A percentile compares a stretch with the other conserved stretches of the same genome.
phyloP scores from a whole-genome alignment of 2,888 invertebrate species.

The Tanypteryx hageni region DNA sequence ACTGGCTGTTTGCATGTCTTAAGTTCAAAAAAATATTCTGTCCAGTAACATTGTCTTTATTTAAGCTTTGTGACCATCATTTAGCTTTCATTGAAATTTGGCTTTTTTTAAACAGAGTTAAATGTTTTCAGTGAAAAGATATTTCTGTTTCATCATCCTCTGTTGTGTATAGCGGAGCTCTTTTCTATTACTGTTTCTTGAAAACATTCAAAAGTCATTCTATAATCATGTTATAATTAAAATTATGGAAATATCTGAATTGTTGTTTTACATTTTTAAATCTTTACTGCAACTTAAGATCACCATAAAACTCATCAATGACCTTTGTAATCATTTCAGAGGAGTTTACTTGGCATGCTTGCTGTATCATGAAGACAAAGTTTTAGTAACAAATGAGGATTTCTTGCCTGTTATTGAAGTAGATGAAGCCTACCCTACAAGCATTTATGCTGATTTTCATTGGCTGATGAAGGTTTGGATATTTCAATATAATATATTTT shows the following conservation, averaged over 20 bases:
- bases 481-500: neutral
- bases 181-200: too few relatives aligned
- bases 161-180: too few relatives aligned
- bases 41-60: neutral
- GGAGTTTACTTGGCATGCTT: conserved; percentile 96
- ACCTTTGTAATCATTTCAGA: conserved; percentile 78
- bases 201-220: neutral
- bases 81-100: neutral
- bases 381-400: conserved; percentile 97
- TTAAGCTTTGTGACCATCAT: neutral
- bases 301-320: neutral
- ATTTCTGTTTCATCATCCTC: too few relatives aligned
- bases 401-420: conserved; percentile 97
- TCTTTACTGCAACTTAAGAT: neutral
- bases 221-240: neutral
- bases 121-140: too few relatives aligned
- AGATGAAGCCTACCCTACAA: conserved; percentile 95
- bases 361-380: conserved; percentile 95
- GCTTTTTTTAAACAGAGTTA: neutral
- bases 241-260: neutral
- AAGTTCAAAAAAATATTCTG: neutral
- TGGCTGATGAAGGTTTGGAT: conserved; percentile 94
- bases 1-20: neutral
- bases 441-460: conserved; percentile 94
- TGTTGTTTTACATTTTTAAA: too few relatives aligned